These are phyloP conservation scores for Acanthosepion esculentum DNA, from an alignment of 2,888 invertebrate species.

Conservation along the genomic window DNA sequence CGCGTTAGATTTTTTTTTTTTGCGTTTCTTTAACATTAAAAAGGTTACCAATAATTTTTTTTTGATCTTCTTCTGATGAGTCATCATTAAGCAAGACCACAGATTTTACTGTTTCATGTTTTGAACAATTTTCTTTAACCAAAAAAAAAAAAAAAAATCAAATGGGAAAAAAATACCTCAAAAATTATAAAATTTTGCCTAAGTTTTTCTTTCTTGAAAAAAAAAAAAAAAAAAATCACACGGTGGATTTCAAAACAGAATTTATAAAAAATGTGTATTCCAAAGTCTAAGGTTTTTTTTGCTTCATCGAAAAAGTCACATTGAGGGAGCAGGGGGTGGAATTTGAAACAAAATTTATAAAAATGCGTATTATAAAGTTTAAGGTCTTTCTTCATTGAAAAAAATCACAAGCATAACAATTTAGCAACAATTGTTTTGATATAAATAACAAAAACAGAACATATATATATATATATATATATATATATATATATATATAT, in stretches of 20 bases:
- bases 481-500: not conserved
- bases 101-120: not conserved
- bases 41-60: not conserved
- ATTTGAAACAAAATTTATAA: no score
- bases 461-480: not conserved
- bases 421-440: not conserved
- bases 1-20: no score
- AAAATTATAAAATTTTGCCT: no score
- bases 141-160: not conserved
- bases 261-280: not conserved
- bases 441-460: not conserved
- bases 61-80: not conserved
- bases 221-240: not conserved
- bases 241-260: not conserved
- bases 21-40: not conserved
- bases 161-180: no score
- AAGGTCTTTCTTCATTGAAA: not conserved
- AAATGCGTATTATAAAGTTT: no score
- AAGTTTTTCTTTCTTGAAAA: not conserved
- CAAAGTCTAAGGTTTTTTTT: not conserved
- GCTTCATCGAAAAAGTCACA: not conserved
- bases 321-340: no score
- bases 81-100: not conserved
- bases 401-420: not conserved
- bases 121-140: not conserved